Percentiles rank a stretch among this genome's conserved stretches.
Evolutionary conservation across 2,113 vertebrate species (phyloP).

Genomic region (Illadopsis cleaveri): DNA sequence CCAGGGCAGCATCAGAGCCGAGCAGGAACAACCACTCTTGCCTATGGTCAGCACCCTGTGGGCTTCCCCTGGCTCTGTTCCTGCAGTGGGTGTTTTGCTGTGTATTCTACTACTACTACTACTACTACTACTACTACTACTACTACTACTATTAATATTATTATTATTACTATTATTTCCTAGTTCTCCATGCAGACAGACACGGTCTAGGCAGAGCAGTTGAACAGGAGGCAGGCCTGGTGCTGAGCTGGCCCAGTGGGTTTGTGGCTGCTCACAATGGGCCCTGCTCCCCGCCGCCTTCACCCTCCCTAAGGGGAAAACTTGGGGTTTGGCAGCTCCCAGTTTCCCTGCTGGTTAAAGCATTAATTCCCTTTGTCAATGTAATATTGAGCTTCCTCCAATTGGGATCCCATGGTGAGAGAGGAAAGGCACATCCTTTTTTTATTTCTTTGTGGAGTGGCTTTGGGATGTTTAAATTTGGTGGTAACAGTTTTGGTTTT

Average conservation of each 20-base stretch:
- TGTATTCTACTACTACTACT: not conserved
- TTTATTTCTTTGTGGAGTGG: not conserved
- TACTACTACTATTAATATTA: not conserved
- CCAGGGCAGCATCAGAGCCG: rapidly evolving
- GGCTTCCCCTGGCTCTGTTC: not conserved
- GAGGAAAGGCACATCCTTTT: not conserved
- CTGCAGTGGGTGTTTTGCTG: rapidly evolving
- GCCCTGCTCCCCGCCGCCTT: not conserved
- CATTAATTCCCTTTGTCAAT: not conserved
- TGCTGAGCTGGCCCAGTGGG: not conserved
- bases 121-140: not conserved
- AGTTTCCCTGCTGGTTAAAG: not conserved
- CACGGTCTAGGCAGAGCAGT: not conserved
- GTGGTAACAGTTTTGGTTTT: constrained; percentile 57
- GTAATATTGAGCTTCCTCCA: not conserved
- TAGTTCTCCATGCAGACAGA: not conserved
- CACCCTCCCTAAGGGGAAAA: not conserved
- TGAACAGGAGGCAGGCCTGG: not conserved
- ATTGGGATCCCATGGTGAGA: not conserved
- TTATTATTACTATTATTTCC: not conserved
- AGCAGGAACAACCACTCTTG: not conserved
- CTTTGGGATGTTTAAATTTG: constrained; percentile 57
- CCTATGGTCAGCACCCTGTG: rapidly evolving
- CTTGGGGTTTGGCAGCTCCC: not conserved
- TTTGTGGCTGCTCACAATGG: not conserved